Evolutionary conservation across 2,797 vertebrate genomes (phyloP), one percentile per base, ranked within the genome.

Genomic region (Erethizon dorsatum): DNA sequence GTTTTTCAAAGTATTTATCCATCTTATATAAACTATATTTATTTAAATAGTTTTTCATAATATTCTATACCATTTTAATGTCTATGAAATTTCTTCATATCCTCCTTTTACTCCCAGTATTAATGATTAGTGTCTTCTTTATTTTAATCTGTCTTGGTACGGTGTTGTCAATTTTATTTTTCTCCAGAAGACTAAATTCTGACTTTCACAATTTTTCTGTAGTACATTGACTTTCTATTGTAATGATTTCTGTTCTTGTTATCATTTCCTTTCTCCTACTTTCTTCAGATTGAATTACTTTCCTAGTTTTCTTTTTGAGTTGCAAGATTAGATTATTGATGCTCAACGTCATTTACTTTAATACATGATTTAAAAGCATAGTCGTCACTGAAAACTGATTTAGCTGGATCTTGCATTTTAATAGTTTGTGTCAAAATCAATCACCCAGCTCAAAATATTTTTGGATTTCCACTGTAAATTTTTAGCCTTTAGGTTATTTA

Each of bases 341-440:
- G 13, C 83, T 95, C 57, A 87, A 88, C 31, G 18, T 73, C 73
- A 91, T 87, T 47, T 37, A 83, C 83, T 91, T 95, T 63, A 65
- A 47, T 57, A 31, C 15, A 57, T 87, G 12, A 88, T 65, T 88
- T 95, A 65, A 95, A 83, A 50, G 14, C 73, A 83, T 67, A 77
- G 82, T 41, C 50, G 67, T 67, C 15, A 52, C 33, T 78, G 22
- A 57, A 77, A 92, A 57, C 63, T 50, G 15, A 88, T 77, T 83
- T 54, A 59, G 54, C 31, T 83, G 31, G 75, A 92, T 37, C 31
- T 20, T 61, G 45, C 14, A 14, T 86, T 83, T 92, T 78, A 33
- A 73, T 87, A 50, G 12, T 80, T 75, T 87, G 31, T 63, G 5
- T 82, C 57, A 85, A 92, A 92, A 77, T 63, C 37, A 22, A 69